These are phyloP conservation scores for Cyclopterus lumpus DNA, from an alignment of 2,797 vertebrate species.

Conservation along the genomic window DNA sequence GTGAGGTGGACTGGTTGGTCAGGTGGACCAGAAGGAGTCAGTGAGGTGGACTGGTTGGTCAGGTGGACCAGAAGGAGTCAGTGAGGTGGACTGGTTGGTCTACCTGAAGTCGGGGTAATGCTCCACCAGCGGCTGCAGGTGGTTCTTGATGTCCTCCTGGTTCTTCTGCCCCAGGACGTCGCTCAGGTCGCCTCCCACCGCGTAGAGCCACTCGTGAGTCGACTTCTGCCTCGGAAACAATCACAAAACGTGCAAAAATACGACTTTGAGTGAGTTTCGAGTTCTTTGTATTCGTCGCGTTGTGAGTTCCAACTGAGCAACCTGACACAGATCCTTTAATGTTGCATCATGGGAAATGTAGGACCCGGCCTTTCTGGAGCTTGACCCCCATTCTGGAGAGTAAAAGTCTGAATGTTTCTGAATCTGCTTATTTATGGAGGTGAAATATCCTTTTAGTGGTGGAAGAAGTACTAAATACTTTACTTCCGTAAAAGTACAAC, in stretches of 20 bases:
- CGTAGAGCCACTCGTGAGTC: constrained; percentile 82
- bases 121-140: constrained; percentile 78
- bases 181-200: constrained; percentile 81
- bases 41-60: no score
- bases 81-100: no score
- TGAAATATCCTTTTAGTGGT: no score
- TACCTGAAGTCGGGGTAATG: constrained; percentile 91
- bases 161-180: constrained; percentile 83
- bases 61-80: no score
- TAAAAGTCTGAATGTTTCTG: no score
- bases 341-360: not conserved
- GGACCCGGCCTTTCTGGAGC: no score
- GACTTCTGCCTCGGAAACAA: constrained; percentile 79
- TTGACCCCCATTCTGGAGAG: no score
- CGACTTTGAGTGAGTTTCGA: not conserved
- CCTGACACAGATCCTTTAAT: not conserved
- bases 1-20: no score
- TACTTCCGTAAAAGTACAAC: no score
- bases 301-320: not conserved
- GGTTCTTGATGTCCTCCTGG: constrained; percentile 79
- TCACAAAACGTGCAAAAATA: not conserved
- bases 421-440: no score
- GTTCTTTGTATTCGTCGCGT: not conserved
- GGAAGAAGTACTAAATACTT: no score
- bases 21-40: no score